Evolutionary conservation across 2,797 vertebrate species (phyloP).

Genomic region (Glyptemys insculpta): DNA sequence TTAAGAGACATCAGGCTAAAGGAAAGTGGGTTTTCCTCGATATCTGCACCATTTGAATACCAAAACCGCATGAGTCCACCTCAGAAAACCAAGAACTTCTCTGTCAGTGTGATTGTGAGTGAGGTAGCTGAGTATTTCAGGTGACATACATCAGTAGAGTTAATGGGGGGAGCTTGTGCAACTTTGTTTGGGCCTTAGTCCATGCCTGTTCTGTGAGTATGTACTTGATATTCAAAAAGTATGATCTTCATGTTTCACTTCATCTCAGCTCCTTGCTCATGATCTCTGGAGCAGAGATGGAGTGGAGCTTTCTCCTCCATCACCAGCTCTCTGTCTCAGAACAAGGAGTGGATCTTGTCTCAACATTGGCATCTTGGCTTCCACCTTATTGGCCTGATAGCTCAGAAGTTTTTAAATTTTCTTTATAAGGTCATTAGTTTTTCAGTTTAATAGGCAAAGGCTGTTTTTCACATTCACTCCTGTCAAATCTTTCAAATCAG

Average conservation of each 20-base stretch:
- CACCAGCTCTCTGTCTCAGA: not conserved
- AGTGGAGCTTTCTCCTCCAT: not conserved
- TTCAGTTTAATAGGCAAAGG: not conserved
- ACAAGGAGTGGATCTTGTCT: not conserved
- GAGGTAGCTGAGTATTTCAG: constrained; percentile 41
- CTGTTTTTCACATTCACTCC: not conserved
- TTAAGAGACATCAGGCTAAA: constrained; percentile 45
- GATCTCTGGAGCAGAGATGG: not conserved
- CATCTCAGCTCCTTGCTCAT: constrained; percentile 36
- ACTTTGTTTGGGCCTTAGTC: constrained; percentile 52
- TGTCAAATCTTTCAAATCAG: not conserved
- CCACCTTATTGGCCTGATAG: not conserved
- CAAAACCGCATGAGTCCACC: constrained; percentile 46
- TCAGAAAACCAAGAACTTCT: constrained; percentile 56
- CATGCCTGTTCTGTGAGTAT: not conserved
- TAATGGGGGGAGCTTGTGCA: constrained; percentile 52
- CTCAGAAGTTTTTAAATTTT: not conserved
- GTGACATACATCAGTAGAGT: constrained; percentile 35
- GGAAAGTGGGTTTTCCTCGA: constrained; percentile 33
- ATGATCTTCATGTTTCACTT: constrained; percentile 27
- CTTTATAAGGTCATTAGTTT: not conserved
- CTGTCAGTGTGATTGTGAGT: constrained; percentile 55
- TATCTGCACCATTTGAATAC: constrained; percentile 43
- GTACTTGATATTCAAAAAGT: not conserved
- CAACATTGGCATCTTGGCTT: not conserved